Base-by-base conservation (phyloP, 1,140 invertebrate species). In the Doryteuthis pealeii region DNA sequence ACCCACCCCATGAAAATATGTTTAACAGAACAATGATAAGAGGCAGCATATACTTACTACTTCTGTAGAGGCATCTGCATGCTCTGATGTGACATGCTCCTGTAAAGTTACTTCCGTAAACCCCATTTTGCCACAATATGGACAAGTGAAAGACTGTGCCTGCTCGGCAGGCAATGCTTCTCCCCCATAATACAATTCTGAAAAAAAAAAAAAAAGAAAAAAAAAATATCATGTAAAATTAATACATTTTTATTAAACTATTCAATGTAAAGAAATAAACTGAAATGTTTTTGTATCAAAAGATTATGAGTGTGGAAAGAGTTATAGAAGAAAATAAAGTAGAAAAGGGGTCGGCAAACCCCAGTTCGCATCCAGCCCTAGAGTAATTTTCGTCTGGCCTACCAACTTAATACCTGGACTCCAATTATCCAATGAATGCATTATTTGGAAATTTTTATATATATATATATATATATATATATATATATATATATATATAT, bases 51-150 rank as follows among this genome's bases (percentile, higher is more conserved):
- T 77, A 90, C 91, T 87, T 88, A 94, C 93, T 85, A 96, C 94
- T 93, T 96, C 94, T 81, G 93, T 92, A 73, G 93, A 92, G 76
- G 92, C 92, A 85, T 96, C 95, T 62, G 92, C 90, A 89, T 97
- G 95, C 82, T 96, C 94, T 71, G 93, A 90, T 71, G 94, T 92
- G 65, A 97, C 95, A 90, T 98, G 96, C 87, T 98, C 96, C 88
- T 95, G 93, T 68, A 99, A 90, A 22, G 93, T 92, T 67, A 92
- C 90, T 89, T 98, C 96, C 78, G 95, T 97, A 85, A 95, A 96
- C 43, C 97, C 97, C 94, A 98, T 96, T 85, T 93, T 93, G 80
- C 95, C 94, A 90, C 96, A 99, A 89, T 96, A 96, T 54, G 97
- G 96, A 90, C 97, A 99, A 79, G 96, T 97, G 87, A 96, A 96